phyloP scores from a whole-genome alignment of 1,140 invertebrate species.

The Phymorhynchus buccinoides region DNA sequence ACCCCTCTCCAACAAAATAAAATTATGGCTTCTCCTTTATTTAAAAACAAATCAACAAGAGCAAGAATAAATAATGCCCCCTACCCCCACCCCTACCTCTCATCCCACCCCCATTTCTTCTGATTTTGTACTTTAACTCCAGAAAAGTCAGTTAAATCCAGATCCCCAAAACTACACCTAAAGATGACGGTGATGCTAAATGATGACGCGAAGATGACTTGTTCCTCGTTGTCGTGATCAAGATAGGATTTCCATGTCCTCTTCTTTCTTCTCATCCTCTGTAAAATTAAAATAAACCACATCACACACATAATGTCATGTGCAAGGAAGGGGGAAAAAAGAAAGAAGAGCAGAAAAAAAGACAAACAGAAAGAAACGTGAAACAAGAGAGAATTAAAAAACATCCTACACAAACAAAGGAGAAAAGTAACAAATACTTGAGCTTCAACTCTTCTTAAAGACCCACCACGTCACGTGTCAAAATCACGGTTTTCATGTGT shows the following conservation, averaged over 20 bases:
- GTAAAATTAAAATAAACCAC: constrained; percentile 2
- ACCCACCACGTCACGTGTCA: too few relatives aligned
- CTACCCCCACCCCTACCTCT: too few relatives aligned
- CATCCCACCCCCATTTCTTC: too few relatives aligned
- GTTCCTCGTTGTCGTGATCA: background rate
- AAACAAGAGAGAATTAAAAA: too few relatives aligned
- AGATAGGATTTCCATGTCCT: background rate
- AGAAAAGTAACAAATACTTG: too few relatives aligned
- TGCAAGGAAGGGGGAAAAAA: background rate
- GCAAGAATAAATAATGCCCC: background rate
- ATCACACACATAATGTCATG: background rate
- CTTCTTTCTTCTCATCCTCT: constrained; percentile 47
- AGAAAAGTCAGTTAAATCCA: too few relatives aligned
- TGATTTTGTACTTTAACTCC: too few relatives aligned
- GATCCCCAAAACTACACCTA: too few relatives aligned
- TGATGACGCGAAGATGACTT: background rate
- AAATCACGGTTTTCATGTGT: too few relatives aligned
- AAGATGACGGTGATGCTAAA: background rate
- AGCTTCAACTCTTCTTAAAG: too few relatives aligned
- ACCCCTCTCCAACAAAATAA: too few relatives aligned
- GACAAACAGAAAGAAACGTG: background rate
- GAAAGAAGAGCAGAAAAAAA: background rate
- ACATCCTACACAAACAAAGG: too few relatives aligned
- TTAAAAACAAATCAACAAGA: background rate
- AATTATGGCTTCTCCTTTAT: background rate